Evolutionary conservation across 2,888 invertebrate genomes (phyloP), one percentile per base, ranked within the genome.

Genomic region (Callyntrura sp.): DNA sequence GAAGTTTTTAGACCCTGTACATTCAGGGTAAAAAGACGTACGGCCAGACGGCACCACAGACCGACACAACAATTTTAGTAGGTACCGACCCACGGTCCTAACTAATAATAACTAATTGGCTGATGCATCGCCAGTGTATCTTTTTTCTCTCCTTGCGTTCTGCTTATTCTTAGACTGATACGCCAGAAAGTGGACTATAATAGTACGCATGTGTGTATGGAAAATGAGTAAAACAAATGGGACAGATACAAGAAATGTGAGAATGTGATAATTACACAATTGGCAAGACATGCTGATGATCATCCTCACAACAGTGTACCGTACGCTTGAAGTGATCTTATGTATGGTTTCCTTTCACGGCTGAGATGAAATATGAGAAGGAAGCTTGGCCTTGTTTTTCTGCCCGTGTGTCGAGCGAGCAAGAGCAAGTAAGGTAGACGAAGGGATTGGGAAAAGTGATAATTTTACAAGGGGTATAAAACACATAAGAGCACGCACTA

Each of bases 51-150:
- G n/a, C n/a, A n/a, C 35, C 35, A 35, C 35, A 35, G 35, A 35
- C 35, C 6, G 35, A 35, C 2, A 35, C 35, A 6, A 35, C 35
- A 35, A 35, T 2, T 35, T 6, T 6, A 35, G 6, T 35, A 6
- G 2, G 35, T 6, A 78, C 23, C 14, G 8, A 35, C 0, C 4
- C 51, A 51, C 48, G 25, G 23, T 35, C 62, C n/a, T 60, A 4
- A 35, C 35, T 6, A n/a, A n/a, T 35, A 35, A 35, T 35, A 35
- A 55, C 84, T 85, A 85, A 85, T 85, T 85, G 85, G 85, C 55
- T 62, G 62, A 60, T 85, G 60, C 48, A 43, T 43, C 35, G n/a
- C 65, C n/a, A n/a, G n/a, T n/a, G 12, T 25, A 76, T n/a, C 43
- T 28, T 48, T 60, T n/a, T 81, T n/a, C 57, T 28, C 60, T 14